Evolutionary conservation across 92 coral and sea anemone species (phyloP).

Genomic region (Galaxea fascicularis): DNA sequence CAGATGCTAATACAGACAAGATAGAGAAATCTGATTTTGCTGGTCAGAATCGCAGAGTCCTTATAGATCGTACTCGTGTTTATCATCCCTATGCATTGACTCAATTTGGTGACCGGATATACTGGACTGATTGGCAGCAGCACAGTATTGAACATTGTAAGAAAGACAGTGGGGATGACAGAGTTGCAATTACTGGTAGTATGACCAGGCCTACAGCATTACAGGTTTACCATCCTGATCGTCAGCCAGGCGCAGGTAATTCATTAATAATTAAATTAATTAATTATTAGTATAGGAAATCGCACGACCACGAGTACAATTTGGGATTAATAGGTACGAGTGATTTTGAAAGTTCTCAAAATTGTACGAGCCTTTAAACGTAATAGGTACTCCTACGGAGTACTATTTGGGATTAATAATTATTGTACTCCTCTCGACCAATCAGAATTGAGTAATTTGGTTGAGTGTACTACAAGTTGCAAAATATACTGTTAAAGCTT

Average conservation of each 20-base stretch:
- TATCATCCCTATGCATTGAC: slow-evolving; percentile 78
- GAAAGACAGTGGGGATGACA: slow-evolving; percentile 63
- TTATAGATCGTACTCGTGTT: slow-evolving; percentile 53
- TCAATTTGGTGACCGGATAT: slow-evolving; percentile 53
- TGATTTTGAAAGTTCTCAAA: no score
- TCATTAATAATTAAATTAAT: not conserved
- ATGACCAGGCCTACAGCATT: slow-evolving; percentile 80
- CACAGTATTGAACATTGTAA: slow-evolving; percentile 72
- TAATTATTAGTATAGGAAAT: no score
- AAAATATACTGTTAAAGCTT: no score
- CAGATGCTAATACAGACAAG: slow-evolving; percentile 72
- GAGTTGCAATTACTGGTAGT: slow-evolving; percentile 68
- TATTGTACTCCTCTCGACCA: not conserved
- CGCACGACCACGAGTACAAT: no score
- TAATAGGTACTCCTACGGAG: not conserved
- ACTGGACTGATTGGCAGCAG: slow-evolving; percentile 85
- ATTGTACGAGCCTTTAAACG: not conserved
- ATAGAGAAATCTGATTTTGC: slow-evolving; percentile 64
- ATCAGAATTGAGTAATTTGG: not conserved
- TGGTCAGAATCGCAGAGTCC: slow-evolving; percentile 59
- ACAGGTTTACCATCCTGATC: slow-evolving; percentile 74
- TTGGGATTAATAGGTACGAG: no score
- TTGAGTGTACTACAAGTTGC: no score
- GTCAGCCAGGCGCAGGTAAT: slow-evolving; percentile 82
- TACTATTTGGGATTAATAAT: no score